Evolutionary conservation across 2,888 invertebrate species (phyloP), one percentile per base, ranked within the genome.

Genomic region (Beris morrisii): DNA sequence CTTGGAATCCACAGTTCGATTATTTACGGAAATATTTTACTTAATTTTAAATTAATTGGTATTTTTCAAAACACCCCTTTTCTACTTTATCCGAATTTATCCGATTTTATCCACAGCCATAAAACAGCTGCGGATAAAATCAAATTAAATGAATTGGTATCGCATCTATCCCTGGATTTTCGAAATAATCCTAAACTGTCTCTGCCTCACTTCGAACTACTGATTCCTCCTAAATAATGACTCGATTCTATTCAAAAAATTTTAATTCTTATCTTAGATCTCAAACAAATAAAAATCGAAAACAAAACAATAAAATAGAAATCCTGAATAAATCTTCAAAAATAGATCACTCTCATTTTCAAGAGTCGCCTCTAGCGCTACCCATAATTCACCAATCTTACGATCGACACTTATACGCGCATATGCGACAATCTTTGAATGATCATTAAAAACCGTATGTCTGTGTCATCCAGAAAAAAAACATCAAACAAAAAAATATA

Each of bases 361-460:
- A 44, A 22, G 22, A 22, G 22, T 22, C 22, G 1, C 22, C 38
- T 13, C 48, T 11, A 48, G n/a, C n/a, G 48, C 12, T 6, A 48
- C n/a, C 13, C 48, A 48, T 48, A 48, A 48, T 48, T 48, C 48
- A 48, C 48, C 48, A 48, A 48, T 48, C 48, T 48, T 48, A 48
- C 48, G 48, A 48, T 48, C 48, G 48, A 48, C 48, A 48, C 15
- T 48, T 48, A 13, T 48, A 48, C 5, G 12, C 15, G 15, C 5
- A 48, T 48, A 13, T 44, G 9, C 15, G n/a, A 13, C n/a, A 48
- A n/a, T 13, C 15, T 48, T 48, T 48, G 48, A 48, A 48, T 48
- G 48, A 48, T 48, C 48, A 15, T 48, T 48, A 48, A 48, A n/a
- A 44, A 44, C 44, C 44, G n/a, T 44, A n/a, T 38, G 5, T 38